Evolutionary conservation across 64 coral and sea anemone species (phyloP).

Genomic region (Montipora capricornis): DNA sequence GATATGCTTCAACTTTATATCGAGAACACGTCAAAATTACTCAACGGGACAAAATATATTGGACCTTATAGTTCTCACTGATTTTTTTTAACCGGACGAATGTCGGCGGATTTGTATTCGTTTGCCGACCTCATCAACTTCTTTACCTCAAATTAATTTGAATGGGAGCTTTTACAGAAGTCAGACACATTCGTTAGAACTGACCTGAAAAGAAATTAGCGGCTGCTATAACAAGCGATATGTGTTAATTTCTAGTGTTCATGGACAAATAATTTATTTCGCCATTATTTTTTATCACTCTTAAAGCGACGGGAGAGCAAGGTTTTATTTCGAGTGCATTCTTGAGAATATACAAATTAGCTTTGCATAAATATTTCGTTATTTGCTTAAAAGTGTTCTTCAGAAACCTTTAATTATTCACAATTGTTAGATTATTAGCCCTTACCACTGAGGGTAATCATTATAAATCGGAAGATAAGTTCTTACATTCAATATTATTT

Average conservation of each 20-base stretch:
- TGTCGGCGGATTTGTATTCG: background rate
- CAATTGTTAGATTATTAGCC: background rate
- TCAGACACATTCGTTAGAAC: background rate
- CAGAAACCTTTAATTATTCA: constrained; percentile 18
- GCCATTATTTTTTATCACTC: background rate
- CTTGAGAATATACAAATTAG: constrained; percentile 4
- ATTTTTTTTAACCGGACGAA: background rate
- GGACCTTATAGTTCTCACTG: background rate
- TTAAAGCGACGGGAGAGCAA: background rate
- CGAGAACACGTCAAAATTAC: background rate
- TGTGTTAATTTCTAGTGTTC: no score
- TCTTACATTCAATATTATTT: background rate
- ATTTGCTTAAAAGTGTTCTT: background rate
- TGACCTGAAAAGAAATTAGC: background rate
- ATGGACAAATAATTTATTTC: no score
- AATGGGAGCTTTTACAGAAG: background rate
- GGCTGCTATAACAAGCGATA: background rate
- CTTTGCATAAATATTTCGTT: constrained; percentile 18
- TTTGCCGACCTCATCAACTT: background rate
- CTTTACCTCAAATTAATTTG: no score
- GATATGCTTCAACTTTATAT: background rate
- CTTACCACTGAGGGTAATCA: background rate
- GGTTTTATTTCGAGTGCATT: constrained; percentile 8
- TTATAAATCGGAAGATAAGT: background rate
- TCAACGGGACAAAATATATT: background rate